Conservation (phyloP, 2,888 invertebrate genomes). For the Deroplatys truncata region DNA sequence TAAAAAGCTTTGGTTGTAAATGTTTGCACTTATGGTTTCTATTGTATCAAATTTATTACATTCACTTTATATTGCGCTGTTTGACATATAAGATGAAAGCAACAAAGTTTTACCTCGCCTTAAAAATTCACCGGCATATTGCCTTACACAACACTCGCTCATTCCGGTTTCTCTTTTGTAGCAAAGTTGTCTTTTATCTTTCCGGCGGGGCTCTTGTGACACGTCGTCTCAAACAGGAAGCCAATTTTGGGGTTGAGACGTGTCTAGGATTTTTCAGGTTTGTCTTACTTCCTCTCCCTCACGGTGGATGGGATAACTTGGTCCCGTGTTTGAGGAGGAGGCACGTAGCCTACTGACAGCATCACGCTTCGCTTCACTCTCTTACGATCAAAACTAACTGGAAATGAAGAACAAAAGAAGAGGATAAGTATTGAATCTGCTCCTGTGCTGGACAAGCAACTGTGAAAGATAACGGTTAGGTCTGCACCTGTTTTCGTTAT, state of each 20-base stretch:
- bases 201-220: neutral
- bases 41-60: neutral
- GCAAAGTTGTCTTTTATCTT: neutral
- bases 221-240: conserved; percentile 24
- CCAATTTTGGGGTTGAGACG: conserved; percentile 23
- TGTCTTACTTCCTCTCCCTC: conserved; percentile 14
- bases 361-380: neutral
- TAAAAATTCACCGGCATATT: neutral
- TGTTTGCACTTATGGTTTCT: neutral
- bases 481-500: neutral
- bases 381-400: neutral
- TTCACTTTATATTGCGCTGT: neutral
- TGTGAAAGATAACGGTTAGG: neutral
- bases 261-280: conserved; percentile 21
- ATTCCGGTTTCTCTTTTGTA: neutral
- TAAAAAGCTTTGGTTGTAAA: neutral
- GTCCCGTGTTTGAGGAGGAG: neutral
- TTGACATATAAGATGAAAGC: neutral
- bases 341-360: neutral
- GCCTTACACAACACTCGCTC: neutral
- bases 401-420: neutral
- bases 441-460: neutral
- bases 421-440: neutral
- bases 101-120: neutral
- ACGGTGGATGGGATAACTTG: conserved; percentile 18